A percentile compares a stretch with the other conserved stretches of the same genome.
phyloP scores from a whole-genome alignment of 1,140 invertebrate species.

The Calliphora vicina region DNA sequence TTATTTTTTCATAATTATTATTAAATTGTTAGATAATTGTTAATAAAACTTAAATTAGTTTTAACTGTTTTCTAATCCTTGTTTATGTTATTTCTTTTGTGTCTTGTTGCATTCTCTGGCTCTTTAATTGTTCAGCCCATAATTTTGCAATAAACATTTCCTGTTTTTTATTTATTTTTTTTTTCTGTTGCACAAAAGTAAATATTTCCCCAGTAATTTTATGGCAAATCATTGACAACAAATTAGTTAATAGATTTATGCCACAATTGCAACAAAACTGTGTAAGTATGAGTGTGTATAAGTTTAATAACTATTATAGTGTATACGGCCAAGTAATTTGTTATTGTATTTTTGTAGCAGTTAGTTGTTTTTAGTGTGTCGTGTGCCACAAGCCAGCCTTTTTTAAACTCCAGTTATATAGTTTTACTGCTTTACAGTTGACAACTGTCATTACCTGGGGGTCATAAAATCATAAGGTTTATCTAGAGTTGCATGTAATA shows the following conservation, averaged over 20 bases:
- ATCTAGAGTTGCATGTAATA: slow-evolving; percentile 15
- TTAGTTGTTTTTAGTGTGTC: neutral
- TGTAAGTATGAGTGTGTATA: neutral
- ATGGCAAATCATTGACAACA: neutral
- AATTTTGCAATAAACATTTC: neutral
- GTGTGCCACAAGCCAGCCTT: slow-evolving; percentile 25
- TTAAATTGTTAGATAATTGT: neutral
- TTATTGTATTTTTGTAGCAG: neutral
- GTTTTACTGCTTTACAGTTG: slow-evolving; percentile 24
- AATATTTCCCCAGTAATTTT: neutral
- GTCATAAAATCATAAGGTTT: slow-evolving; percentile 34
- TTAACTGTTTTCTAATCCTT: neutral
- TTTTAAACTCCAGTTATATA: slow-evolving; percentile 17
- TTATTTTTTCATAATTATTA: too few species aligned
- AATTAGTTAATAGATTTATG: slow-evolving; percentile 10
- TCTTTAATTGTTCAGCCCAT: neutral
- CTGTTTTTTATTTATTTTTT: neutral
- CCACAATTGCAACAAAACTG: neutral
- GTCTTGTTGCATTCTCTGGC: neutral
- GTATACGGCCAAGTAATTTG: neutral
- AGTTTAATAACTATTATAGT: neutral
- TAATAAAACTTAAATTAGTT: neutral
- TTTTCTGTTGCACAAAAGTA: neutral
- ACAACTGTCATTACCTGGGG: slow-evolving; percentile 24
- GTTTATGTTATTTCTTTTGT: neutral